Evolutionary conservation across 1,140 invertebrate species (phyloP), one percentile per base, ranked within the genome.

Genomic region (Trachelipus rathkii): DNA sequence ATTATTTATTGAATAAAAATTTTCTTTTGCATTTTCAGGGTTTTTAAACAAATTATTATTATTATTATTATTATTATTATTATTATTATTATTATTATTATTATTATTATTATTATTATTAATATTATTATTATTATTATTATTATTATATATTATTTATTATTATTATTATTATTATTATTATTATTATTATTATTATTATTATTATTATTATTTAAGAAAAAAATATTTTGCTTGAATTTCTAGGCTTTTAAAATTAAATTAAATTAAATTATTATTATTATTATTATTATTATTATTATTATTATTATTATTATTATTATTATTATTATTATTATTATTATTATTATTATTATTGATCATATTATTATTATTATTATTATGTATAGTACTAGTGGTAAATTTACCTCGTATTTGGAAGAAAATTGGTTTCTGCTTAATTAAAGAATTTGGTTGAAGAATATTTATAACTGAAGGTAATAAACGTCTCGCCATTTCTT

Each of bases 21-120:
- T n/a, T n/a, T n/a, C n/a, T n/a, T n/a, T n/a, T n/a, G n/a, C n/a
- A n/a, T n/a, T n/a, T n/a, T n/a, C n/a, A n/a, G n/a, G n/a, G n/a
- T n/a, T n/a, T n/a, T n/a, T n/a, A n/a, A n/a, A n/a, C n/a, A n/a
- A n/a, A 33, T 33, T 33, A 33, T 33, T 33, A 33, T 33, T 33
- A 33, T 33, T 33, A 33, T 33, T 33, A 33, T 33, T 33, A 60
- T n/a, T 60, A 60, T 60, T 60, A 60, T n/a, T 60, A 60, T n/a
- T 60, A 60, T n/a, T 60, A 60, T n/a, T 60, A 60, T 60, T 60
- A 60, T n/a, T 60, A 60, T n/a, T 60, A 60, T n/a, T 60, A 60
- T n/a, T 60, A 60, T n/a, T 60, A 60, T n/a, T 60, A 60, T n/a
- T 60, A 60, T n/a, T 60, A 60, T n/a, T 60, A 60, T n/a, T 60